A percentile compares a stretch with the other conserved stretches of the same genome.
Conservation (phyloP, 2,888 invertebrate genomes). For the Leptothorax acervorum region DNA sequence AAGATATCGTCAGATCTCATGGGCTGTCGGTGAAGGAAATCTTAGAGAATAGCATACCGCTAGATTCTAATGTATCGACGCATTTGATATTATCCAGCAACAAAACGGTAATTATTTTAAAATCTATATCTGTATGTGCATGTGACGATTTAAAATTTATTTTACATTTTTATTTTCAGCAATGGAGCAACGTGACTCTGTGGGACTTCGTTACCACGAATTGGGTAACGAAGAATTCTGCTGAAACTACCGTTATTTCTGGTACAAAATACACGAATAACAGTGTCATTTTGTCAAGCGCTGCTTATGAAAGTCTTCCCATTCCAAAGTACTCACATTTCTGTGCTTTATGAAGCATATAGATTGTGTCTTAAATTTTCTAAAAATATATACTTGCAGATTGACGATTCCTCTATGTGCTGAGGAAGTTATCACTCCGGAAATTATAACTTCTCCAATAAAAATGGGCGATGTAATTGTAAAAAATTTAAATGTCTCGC, state of each 20-base stretch:
- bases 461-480: conserved; percentile 67
- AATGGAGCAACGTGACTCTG: conserved; percentile 85
- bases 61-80: conserved; percentile 80
- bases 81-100: conserved; percentile 82
- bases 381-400: conserved; percentile 60
- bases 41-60: conserved; percentile 80
- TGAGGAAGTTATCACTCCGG: conserved; percentile 58
- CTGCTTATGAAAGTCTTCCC: conserved; percentile 66
- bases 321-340: conserved; percentile 67
- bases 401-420: conserved; percentile 71
- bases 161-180: conserved; percentile 47
- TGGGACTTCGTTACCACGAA: conserved; percentile 81
- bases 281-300: conserved; percentile 80
- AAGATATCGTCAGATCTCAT: conserved; percentile 79
- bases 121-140: background rate
- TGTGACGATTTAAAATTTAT: conserved; percentile 14
- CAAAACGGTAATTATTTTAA: conserved; percentile 74
- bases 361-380: background rate
- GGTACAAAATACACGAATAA: conserved; percentile 86
- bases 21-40: conserved; percentile 81
- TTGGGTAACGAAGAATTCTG: conserved; percentile 81
- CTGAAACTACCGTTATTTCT: conserved; percentile 85
- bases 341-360: background rate
- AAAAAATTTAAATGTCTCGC: conserved; percentile 64
- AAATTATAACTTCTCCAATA: conserved; percentile 73